phyloP scores from a whole-genome alignment of 2,113 vertebrate species.

The Bujurquina vittata region DNA sequence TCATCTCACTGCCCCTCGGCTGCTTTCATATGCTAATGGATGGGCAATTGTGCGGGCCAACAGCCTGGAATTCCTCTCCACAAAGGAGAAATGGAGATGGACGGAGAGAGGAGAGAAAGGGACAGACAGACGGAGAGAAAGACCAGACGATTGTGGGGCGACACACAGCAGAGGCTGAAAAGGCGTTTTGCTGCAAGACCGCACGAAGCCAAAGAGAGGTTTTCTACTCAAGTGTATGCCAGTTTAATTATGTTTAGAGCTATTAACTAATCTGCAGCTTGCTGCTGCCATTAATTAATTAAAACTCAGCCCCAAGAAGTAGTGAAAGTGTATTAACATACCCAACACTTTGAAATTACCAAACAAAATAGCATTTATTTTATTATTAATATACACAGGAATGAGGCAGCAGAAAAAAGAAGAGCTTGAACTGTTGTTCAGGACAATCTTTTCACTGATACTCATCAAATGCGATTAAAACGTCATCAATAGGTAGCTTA shows the following conservation, averaged over 20 bases:
- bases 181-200: not conserved
- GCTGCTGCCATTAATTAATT: not conserved
- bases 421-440: not conserved
- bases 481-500: not conserved
- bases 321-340: not conserved
- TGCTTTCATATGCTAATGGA: slow-evolving; percentile 77
- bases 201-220: slow-evolving; percentile 1
- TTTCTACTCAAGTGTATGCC: not conserved
- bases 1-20: slow-evolving; percentile 39
- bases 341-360: not conserved
- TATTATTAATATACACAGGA: not conserved
- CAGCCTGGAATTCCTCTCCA: slow-evolving; percentile 72
- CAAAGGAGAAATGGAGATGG: slow-evolving; percentile 65
- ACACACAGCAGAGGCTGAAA: slow-evolving; percentile 50
- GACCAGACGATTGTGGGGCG: slow-evolving; percentile 40
- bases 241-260: not conserved
- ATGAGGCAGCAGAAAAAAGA: not conserved
- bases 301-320: slow-evolving; percentile 5
- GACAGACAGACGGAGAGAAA: slow-evolving; percentile 45
- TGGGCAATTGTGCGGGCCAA: slow-evolving; percentile 64
- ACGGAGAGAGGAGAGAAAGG: slow-evolving; percentile 41
- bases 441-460: not conserved
- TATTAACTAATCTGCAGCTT: not conserved
- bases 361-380: not conserved
- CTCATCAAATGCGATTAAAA: not conserved